Evolutionary conservation across 2,797 vertebrate genomes (phyloP).

Genomic region (Sparidentex hasta): DNA sequence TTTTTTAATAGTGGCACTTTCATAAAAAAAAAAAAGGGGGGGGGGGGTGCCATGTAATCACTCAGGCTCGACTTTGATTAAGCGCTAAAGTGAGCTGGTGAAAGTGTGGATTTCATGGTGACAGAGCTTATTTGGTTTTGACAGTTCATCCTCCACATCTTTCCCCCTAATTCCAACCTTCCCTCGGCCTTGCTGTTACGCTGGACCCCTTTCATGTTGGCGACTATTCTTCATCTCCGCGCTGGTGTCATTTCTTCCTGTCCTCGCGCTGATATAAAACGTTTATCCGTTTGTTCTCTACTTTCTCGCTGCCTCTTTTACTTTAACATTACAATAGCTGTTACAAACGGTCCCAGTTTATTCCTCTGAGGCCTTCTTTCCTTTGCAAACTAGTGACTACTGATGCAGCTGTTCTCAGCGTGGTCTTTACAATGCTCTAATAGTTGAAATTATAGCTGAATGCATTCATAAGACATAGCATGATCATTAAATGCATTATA

Average conservation of each 20-base stretch:
- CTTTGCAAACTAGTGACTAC: neutral
- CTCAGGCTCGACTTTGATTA: slow-evolving; percentile 75
- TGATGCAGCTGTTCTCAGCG: neutral
- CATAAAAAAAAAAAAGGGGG: slow-evolving; percentile 34
- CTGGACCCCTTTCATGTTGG: slow-evolving; percentile 45
- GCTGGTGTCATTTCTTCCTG: slow-evolving; percentile 22
- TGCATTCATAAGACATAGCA: neutral
- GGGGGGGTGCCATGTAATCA: slow-evolving; percentile 60
- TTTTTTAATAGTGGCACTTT: slow-evolving; percentile 68
- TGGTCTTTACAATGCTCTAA: neutral
- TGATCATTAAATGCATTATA: neutral
- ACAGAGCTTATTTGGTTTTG: slow-evolving; percentile 66
- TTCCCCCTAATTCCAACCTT: slow-evolving; percentile 51
- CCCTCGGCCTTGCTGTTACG: slow-evolving; percentile 40
- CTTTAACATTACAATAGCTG: slow-evolving; percentile 28
- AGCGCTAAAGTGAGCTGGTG: slow-evolving; percentile 62
- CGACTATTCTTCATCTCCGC: slow-evolving; percentile 41
- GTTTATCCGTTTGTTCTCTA: slow-evolving; percentile 27
- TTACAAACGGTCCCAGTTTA: slow-evolving; percentile 8
- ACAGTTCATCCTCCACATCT: slow-evolving; percentile 56
- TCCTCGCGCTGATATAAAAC: slow-evolving; percentile 20
- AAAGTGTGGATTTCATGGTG: slow-evolving; percentile 68
- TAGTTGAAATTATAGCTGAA: neutral
- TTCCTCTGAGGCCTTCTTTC: slow-evolving; percentile 4
- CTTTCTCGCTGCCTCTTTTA: slow-evolving; percentile 23